Evolutionary conservation across 2,888 invertebrate species (phyloP).

Genomic region (Phasia obesa): DNA sequence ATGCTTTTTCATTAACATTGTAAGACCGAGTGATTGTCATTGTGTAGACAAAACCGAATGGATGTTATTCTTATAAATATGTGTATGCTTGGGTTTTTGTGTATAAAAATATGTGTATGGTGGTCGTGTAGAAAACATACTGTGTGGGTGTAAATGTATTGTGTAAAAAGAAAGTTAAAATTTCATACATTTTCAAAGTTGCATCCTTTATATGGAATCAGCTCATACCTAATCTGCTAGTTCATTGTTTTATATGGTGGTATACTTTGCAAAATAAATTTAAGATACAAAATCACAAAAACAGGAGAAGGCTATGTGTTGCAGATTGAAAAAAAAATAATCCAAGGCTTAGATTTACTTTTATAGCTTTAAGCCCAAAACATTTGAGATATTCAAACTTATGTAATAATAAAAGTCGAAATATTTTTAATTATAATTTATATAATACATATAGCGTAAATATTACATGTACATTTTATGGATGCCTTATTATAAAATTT

Average conservation of each 20-base stretch:
- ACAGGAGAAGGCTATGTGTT: too few relatives aligned
- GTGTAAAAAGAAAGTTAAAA: neutral
- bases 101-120: too few relatives aligned
- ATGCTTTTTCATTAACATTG: conserved; percentile 9
- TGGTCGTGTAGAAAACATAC: neutral
- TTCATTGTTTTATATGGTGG: neutral
- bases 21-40: conserved; percentile 3
- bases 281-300: too few relatives aligned
- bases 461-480: too few relatives aligned
- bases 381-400: too few relatives aligned
- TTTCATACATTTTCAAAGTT: neutral
- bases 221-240: conserved; percentile 1
- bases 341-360: too few relatives aligned
- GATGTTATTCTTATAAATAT: neutral
- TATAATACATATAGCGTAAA: too few relatives aligned
- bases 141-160: neutral
- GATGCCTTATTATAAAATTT: too few relatives aligned
- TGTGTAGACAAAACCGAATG: conserved; percentile 1
- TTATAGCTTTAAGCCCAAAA: too few relatives aligned
- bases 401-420: too few relatives aligned
- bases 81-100: neutral
- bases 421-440: too few relatives aligned
- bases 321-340: too few relatives aligned
- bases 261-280: neutral
- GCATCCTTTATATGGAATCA: conserved; percentile 7